These are phyloP conservation scores for Melieria crassipennis DNA, from an alignment of 2,888 invertebrate species.

Conservation along the genomic window DNA sequence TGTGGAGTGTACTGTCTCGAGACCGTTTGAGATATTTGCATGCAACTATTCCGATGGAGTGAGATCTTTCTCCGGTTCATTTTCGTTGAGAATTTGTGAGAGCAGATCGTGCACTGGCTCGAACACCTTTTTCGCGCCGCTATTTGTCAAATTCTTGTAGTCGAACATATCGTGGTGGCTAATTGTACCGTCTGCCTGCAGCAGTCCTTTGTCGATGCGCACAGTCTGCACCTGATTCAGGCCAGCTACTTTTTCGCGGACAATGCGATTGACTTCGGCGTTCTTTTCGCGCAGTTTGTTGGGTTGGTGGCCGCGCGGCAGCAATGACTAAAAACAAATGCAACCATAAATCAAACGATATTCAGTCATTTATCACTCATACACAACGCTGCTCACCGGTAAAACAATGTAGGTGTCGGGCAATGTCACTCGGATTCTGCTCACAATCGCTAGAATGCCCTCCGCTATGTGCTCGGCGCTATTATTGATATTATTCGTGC, in stretches of 20 bases:
- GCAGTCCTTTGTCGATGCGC: constrained; percentile 79
- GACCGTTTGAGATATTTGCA: background rate
- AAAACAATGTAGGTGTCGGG: constrained; percentile 84
- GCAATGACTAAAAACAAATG: constrained; percentile 73
- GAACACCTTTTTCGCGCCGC: constrained; percentile 87
- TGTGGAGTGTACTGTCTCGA: constrained; percentile 5
- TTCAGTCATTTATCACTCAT: constrained; percentile 9
- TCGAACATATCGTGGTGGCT: constrained; percentile 93
- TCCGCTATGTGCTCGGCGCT: constrained; percentile 83
- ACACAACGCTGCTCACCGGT: constrained; percentile 72
- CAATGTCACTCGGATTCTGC: constrained; percentile 78
- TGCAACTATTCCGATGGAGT: constrained; percentile 74
- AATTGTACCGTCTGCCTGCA: constrained; percentile 82
- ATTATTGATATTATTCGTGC: constrained; percentile 87
- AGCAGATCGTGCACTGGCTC: constrained; percentile 85
- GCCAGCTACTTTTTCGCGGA: constrained; percentile 73
- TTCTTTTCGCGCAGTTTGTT: constrained; percentile 84
- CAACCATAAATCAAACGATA: background rate
- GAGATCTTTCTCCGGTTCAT: constrained; percentile 78
- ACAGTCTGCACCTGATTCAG: constrained; percentile 81
- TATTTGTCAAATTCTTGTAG: constrained; percentile 86
- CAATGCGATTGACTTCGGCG: constrained; percentile 76
- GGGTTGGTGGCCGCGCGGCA: constrained; percentile 88
- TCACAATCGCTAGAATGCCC: constrained; percentile 82
- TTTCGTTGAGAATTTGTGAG: constrained; percentile 80